Percentiles rank a stretch among this genome's conserved stretches.
Conservation (phyloP, 92 coral and sea anemone genomes). For the Zoanthus gigantus region DNA sequence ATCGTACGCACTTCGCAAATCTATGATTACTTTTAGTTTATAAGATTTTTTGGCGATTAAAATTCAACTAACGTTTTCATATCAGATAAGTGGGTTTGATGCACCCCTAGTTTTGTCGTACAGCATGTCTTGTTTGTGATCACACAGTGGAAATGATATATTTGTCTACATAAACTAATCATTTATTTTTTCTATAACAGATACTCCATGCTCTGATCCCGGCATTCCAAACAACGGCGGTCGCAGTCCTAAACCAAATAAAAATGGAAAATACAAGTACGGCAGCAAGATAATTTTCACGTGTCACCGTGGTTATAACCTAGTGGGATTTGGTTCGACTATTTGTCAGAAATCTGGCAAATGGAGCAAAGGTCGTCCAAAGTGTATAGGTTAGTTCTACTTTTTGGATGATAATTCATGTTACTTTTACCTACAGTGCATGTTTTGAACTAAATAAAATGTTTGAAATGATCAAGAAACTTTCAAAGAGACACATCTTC, state of each 20-base stretch:
- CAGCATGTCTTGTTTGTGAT: no score
- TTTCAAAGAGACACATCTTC: no score
- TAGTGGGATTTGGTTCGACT: constrained; percentile 67
- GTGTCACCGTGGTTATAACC: constrained; percentile 74
- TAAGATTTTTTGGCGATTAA: no score
- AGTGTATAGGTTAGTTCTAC: constrained; percentile 64
- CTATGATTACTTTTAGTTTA: no score
- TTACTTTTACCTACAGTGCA: no score
- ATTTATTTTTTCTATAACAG: constrained; percentile 5
- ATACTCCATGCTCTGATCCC: constrained; percentile 80
- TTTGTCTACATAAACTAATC: background rate
- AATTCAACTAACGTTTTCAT: no score
- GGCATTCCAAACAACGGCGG: constrained; percentile 78
- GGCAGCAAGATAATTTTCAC: constrained; percentile 76
- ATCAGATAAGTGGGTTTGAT: no score
- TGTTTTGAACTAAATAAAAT: no score
- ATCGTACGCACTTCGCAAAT: no score
- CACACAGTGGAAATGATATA: no score
- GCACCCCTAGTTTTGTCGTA: no score
- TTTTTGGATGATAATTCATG: background rate
- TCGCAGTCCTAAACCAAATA: constrained; percentile 81
- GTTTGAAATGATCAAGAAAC: no score
- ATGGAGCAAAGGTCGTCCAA: constrained; percentile 72
- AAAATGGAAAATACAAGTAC: constrained; percentile 64
- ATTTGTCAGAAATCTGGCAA: constrained; percentile 73